Percentiles rank a stretch among this genome's conserved stretches.
Conservation (phyloP, 2,888 invertebrate genomes). For the Ceriagrion tenellum region DNA sequence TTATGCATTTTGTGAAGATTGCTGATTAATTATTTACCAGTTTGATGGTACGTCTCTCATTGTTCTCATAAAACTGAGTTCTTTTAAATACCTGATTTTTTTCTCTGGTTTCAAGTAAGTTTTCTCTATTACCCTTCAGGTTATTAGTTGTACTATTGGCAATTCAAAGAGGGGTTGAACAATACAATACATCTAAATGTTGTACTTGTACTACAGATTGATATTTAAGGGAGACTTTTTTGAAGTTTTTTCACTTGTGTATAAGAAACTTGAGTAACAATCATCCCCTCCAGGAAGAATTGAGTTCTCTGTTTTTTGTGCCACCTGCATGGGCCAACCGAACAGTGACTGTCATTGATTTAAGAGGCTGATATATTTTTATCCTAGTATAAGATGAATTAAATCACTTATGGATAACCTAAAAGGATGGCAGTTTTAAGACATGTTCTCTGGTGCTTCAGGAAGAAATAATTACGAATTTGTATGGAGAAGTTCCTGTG, state of each 20-base stretch:
- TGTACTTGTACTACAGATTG: neutral
- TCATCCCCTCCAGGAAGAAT: neutral
- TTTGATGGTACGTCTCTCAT: neutral
- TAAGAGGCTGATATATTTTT: neutral
- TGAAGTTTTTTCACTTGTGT: neutral
- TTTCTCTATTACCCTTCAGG: neutral
- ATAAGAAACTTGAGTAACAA: neutral
- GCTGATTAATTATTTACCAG: neutral
- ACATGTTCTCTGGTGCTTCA: conserved; percentile 14
- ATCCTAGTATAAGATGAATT: neutral
- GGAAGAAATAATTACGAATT: neutral
- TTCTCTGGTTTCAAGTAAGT: neutral
- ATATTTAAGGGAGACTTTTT: neutral
- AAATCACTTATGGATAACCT: neutral
- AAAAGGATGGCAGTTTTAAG: neutral
- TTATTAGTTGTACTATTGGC: neutral
- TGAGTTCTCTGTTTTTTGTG: neutral
- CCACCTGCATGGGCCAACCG: neutral
- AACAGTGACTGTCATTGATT: neutral
- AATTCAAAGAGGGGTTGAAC: neutral
- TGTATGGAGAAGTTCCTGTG: neutral
- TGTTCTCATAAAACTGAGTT: neutral
- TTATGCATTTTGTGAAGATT: neutral
- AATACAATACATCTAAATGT: too few species aligned
- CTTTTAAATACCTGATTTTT: neutral